phyloP scores from a whole-genome alignment of 2,888 invertebrate genomes.

The Synergus itoensis region DNA sequence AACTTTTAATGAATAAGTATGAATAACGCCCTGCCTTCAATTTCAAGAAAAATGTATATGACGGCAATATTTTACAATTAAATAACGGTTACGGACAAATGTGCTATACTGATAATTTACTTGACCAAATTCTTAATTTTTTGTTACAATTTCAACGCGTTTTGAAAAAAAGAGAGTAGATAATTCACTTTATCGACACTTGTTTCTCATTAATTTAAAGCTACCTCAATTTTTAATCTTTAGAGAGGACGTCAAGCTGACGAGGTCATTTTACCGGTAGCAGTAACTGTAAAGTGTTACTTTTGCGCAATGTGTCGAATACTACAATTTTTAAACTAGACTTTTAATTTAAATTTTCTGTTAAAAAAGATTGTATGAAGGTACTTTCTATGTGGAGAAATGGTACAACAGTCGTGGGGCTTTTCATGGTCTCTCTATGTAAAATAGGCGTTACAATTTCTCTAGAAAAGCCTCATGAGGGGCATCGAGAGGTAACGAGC shows the following conservation, averaged over 20 bases:
- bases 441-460: slow-evolving; percentile 32
- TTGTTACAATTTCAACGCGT: neutral
- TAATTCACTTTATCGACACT: neutral
- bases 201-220: neutral
- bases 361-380: no score
- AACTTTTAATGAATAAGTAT: neutral
- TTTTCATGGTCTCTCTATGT: slow-evolving; percentile 12
- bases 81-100: no score
- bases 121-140: neutral
- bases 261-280: neutral
- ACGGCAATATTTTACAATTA: no score
- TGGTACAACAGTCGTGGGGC: neutral
- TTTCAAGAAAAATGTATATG: no score
- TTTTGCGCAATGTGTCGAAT: neutral
- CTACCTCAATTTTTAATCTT: neutral
- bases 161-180: neutral
- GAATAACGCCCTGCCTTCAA: no score
- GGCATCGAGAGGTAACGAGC: slow-evolving; percentile 27
- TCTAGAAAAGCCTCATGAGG: neutral
- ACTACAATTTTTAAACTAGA: neutral
- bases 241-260: neutral
- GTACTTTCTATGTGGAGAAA: neutral
- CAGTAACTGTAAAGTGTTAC: neutral
- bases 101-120: no score
- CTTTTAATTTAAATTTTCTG: neutral